A percentile compares a stretch with the other conserved stretches of the same genome.
phyloP scores from a whole-genome alignment of 2,888 invertebrate species.

The Dynastes maya region DNA sequence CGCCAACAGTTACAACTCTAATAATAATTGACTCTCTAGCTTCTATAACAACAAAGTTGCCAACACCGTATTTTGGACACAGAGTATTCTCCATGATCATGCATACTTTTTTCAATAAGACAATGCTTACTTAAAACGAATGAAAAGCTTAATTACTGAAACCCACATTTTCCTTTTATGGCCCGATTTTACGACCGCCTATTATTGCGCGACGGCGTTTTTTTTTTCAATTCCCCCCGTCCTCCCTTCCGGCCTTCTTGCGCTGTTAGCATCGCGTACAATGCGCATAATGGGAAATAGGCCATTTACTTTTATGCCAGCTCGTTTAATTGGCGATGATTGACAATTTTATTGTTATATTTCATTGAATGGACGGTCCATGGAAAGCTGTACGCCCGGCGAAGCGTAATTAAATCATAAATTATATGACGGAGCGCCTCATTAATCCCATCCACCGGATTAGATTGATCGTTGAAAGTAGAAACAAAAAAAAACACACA shows the following conservation, averaged over 20 bases:
- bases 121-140: slow-evolving; percentile 14
- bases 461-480: neutral
- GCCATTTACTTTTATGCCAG: slow-evolving; percentile 35
- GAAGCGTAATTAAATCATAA: slow-evolving; percentile 36
- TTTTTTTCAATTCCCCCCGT: neutral
- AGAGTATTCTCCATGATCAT: too few relatives aligned
- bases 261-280: neutral
- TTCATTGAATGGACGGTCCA: slow-evolving; percentile 20
- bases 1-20: too few relatives aligned
- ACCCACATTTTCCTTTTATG: slow-evolving; percentile 23
- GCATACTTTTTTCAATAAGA: neutral
- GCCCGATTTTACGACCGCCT: neutral
- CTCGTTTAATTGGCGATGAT: slow-evolving; percentile 31
- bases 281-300: slow-evolving; percentile 30
- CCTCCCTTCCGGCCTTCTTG: neutral
- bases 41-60: too few relatives aligned
- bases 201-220: neutral
- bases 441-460: slow-evolving; percentile 16
- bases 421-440: slow-evolving; percentile 11
- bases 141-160: slow-evolving; percentile 20
- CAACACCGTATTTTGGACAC: too few relatives aligned
- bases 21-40: too few relatives aligned
- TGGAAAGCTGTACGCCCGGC: neutral
- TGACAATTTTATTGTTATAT: slow-evolving; percentile 37
- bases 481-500: too few relatives aligned